Evolutionary conservation across 1,140 invertebrate genomes (phyloP).

Genomic region (Drepana arcuata): DNA sequence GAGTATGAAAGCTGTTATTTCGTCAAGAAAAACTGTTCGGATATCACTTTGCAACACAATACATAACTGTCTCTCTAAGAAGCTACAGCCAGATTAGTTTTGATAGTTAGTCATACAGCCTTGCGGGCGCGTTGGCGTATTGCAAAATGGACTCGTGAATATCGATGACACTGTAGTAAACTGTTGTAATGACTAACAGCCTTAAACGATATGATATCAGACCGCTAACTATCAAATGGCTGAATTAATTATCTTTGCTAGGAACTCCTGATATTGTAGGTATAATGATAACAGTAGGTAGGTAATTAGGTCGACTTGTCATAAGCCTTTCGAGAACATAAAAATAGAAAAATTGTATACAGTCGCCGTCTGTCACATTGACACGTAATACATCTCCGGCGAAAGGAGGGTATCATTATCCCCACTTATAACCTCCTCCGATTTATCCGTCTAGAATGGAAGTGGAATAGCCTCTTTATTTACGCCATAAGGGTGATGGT

Average conservation of each 20-base stretch:
- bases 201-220: slow-evolving; percentile 2
- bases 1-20: slow-evolving; percentile 6
- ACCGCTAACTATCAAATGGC: slow-evolving; percentile 2
- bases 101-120: background rate
- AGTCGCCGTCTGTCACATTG: no score
- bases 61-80: slow-evolving; percentile 8
- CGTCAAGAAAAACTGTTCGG: slow-evolving; percentile 3
- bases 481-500: no score
- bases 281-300: slow-evolving; percentile 2
- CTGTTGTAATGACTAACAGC: slow-evolving; percentile 4
- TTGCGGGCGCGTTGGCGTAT: slow-evolving; percentile 4
- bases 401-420: no score
- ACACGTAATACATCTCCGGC: no score
- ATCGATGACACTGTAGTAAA: slow-evolving; percentile 4
- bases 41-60: slow-evolving; percentile 6
- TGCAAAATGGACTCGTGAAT: slow-evolving; percentile 6
- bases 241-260: no score
- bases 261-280: no score
- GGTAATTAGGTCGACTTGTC: no score
- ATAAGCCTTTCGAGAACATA: no score
- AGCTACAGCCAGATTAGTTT: slow-evolving; percentile 2
- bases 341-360: no score
- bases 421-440: no score
- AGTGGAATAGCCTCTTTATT: no score
- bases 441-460: no score